Evolutionary conservation across 2,113 vertebrate genomes (phyloP).

Genomic region (Bambusicola thoracicus): DNA sequence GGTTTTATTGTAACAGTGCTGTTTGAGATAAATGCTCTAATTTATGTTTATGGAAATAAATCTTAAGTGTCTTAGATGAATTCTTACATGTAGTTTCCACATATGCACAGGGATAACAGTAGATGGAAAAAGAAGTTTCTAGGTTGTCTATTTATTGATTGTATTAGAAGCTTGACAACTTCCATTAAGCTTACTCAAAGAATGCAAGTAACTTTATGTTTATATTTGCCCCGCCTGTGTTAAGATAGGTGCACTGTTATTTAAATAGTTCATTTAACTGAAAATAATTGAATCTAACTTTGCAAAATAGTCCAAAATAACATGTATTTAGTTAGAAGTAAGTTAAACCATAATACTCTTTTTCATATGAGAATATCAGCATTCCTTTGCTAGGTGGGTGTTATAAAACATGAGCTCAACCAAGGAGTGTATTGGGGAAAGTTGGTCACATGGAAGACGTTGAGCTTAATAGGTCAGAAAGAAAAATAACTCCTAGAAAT

Average conservation of each 20-base stretch:
- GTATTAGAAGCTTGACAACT: background rate
- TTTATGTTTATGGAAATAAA: background rate
- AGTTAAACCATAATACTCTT: background rate
- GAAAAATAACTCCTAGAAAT: conserved; percentile 38
- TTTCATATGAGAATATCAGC: conserved; percentile 50
- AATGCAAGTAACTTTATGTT: background rate
- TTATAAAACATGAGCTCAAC: conserved; percentile 81
- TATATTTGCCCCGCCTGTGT: background rate
- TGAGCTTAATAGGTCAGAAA: conserved; percentile 38
- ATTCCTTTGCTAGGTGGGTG: conserved; percentile 48
- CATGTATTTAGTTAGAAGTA: background rate
- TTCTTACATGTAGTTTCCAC: background rate
- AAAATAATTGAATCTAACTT: background rate
- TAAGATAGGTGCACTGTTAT: background rate
- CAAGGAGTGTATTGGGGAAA: conserved; percentile 71
- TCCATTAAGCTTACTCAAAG: background rate
- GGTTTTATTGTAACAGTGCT: background rate
- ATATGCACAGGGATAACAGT: background rate
- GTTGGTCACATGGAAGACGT: conserved; percentile 45
- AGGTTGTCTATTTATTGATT: background rate
- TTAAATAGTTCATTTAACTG: background rate
- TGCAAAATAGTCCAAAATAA: background rate
- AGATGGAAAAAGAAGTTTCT: background rate
- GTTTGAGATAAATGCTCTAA: background rate
- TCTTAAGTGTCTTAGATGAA: background rate